Base-by-base conservation (phyloP, 2,888 invertebrate species). In the Calephelis perditalis region DNA sequence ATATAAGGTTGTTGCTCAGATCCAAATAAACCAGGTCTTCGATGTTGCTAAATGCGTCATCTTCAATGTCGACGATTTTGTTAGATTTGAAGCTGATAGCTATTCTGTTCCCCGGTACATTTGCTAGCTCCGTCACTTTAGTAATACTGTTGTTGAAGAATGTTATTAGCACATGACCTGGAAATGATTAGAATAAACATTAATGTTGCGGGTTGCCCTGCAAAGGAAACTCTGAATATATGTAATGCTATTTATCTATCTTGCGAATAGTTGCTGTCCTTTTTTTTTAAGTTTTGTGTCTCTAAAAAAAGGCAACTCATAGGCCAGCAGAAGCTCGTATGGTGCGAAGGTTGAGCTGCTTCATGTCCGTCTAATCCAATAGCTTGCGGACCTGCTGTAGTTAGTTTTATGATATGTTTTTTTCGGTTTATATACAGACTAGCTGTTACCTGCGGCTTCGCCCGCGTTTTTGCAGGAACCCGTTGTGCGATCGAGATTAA, bases 71-170 rank as follows among this genome's bases (percentile, higher is more conserved):
- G 15, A 74, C 73, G 40, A 93, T 91, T 63, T 79, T 75, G 72
- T 93, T 93, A 46, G 86, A 81, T 65, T 90, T 87, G 70, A 92
- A 91, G 62, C 82, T 88, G 67, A 93, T 76, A n/a, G 91, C 87
- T 7, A 92, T 77, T 59, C 80, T 79, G 55, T 73, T 78, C 40
- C 88, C 88, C 6, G 90, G 84, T 57, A 88, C 84, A 0, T 72
- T 61, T 2, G 89, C 84, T 62, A 93, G 74, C 69, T 82, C 78
- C 60, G 86, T 83, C 63, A 93, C 74, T 37, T 80, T 86, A 7
- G 73, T 79, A 63, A 93, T 87, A 65, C 86, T 85, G 75, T 93
- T 93, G 74, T 90, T 82, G 76, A 90, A 92, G 75, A 93, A 92
- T n/a, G 88, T 91, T 60, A 92, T 91, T 68, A 91, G 75, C 60